Base-by-base conservation (phyloP, 1,140 invertebrate species). In the Sycobia sp. region DNA sequence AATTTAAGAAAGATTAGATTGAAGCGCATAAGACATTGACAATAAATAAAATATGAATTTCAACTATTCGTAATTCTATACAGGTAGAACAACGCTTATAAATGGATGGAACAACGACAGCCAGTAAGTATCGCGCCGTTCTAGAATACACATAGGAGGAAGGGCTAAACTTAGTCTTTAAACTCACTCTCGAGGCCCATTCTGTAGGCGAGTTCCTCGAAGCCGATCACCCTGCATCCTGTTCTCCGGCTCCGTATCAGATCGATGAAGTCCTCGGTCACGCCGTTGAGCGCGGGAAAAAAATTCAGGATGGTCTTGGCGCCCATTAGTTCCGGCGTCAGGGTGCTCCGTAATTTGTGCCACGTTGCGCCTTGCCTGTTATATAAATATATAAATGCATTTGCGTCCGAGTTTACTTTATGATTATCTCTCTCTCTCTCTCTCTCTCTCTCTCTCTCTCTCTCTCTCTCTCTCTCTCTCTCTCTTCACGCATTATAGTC, bases 351-450 rank as follows among this genome's bases (percentile, higher is more conserved):
- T 11, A 95, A 82, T 53, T 86, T 84, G 34, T 89, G 86, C 93
- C 93, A 96, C 54, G 86, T 88, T 66, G 88, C 86, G 16, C 93
- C 92, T 79, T 93, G 91, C 71, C 91, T 92, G n/a, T n/a, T n/a
- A n/a, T n/a, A n/a, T n/a, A n/a, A n/a, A n/a, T n/a, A n/a, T n/a
- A n/a, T n/a, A n/a, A n/a, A n/a, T n/a, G n/a, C n/a, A n/a, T n/a
- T n/a, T n/a, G n/a, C n/a, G n/a, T n/a, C n/a, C n/a, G n/a, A n/a
- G n/a, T n/a, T n/a, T n/a, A n/a, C n/a, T n/a, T n/a, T n/a, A n/a
- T n/a, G n/a, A n/a, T n/a, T n/a, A n/a, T n/a, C n/a, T n/a, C n/a
- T n/a, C 62, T 49, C 25, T 57, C 59, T 60, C 54, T 22, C n/a
- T n/a, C n/a, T n/a, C n/a, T n/a, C n/a, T n/a, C n/a, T n/a, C n/a